Percentiles rank a stretch among this genome's conserved stretches.
Conservation (phyloP, 2,797 vertebrate species). For the Leucoraja ocellata region DNA sequence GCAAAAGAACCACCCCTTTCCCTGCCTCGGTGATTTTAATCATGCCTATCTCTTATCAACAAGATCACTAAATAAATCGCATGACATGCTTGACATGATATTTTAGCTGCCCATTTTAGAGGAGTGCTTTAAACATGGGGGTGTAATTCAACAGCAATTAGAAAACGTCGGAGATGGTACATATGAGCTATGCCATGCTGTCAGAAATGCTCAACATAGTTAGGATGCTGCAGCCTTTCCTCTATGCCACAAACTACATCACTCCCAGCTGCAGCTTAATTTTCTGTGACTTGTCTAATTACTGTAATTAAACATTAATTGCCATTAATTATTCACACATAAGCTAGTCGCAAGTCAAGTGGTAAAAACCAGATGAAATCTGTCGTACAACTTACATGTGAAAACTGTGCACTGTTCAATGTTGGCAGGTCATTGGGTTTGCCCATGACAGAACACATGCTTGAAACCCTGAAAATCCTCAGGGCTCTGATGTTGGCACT, state of each 20-base stretch:
- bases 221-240: constrained; percentile 34
- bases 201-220: constrained; percentile 37
- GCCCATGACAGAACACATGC: constrained; percentile 31
- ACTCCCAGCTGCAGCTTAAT: constrained; percentile 67
- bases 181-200: constrained; percentile 37
- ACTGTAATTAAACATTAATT: constrained; percentile 71
- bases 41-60: constrained; percentile 25
- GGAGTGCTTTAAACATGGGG: constrained; percentile 22
- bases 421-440: constrained; percentile 6
- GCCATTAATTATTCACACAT: constrained; percentile 65
- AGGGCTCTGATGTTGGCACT: constrained; percentile 18
- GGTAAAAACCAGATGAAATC: constrained; percentile 40
- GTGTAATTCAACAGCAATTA: constrained; percentile 35
- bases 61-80: constrained; percentile 23
- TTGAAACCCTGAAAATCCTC: constrained; percentile 26
- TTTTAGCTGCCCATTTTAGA: constrained; percentile 30
- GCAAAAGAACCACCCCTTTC: neutral
- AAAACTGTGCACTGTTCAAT: neutral
- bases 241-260: constrained; percentile 47
- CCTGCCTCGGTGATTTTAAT: constrained; percentile 24
- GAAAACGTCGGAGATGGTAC: constrained; percentile 30
- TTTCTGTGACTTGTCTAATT: constrained; percentile 64
- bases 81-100: constrained; percentile 36
- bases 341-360: constrained; percentile 50
- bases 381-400: neutral